These are phyloP conservation scores for Drosophila mimica DNA, from an alignment of 2,888 invertebrate genomes.

Conservation along the genomic window DNA sequence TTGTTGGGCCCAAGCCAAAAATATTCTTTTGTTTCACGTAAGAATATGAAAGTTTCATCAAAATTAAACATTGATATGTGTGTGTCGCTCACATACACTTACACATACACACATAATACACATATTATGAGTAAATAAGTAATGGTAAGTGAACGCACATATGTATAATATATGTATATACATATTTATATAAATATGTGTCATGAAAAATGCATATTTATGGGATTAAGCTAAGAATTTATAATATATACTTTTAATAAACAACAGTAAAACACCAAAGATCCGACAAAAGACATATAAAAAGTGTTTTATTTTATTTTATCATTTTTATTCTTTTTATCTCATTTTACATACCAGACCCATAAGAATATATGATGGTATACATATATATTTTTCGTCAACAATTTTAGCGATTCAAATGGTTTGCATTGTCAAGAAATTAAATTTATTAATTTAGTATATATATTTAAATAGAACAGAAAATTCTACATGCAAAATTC, in stretches of 20 bases:
- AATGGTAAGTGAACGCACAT: slow-evolving; percentile 31
- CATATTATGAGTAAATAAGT: slow-evolving; percentile 17
- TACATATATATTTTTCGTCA: not conserved
- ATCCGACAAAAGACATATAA: slow-evolving; percentile 5
- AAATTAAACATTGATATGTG: slow-evolving; percentile 52
- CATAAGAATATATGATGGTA: not conserved
- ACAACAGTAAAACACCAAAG: slow-evolving; percentile 17
- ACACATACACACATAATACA: not conserved
- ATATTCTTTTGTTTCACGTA: slow-evolving; percentile 64
- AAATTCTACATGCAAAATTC: not conserved
- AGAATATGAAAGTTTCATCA: slow-evolving; percentile 66
- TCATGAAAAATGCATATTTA: slow-evolving; percentile 46
- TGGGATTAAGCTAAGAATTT: slow-evolving; percentile 55
- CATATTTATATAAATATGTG: slow-evolving; percentile 6
- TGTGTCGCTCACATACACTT: slow-evolving; percentile 24
- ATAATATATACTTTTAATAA: slow-evolving; percentile 32
- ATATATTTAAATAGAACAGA: slow-evolving; percentile 3
- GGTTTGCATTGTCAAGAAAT: slow-evolving; percentile 5
- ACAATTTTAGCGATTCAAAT: slow-evolving; percentile 3
- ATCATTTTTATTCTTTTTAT: not conserved
- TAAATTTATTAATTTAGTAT: slow-evolving; percentile 2
- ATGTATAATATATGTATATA: not conserved
- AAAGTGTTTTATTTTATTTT: not conserved
- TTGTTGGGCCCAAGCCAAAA: slow-evolving; percentile 59
- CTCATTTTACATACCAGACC: slow-evolving; percentile 7